A percentile compares a stretch with the other conserved stretches of the same genome.
phyloP scores from a whole-genome alignment of 2,113 vertebrate species.

The Nothocercus nigrocapillus region DNA sequence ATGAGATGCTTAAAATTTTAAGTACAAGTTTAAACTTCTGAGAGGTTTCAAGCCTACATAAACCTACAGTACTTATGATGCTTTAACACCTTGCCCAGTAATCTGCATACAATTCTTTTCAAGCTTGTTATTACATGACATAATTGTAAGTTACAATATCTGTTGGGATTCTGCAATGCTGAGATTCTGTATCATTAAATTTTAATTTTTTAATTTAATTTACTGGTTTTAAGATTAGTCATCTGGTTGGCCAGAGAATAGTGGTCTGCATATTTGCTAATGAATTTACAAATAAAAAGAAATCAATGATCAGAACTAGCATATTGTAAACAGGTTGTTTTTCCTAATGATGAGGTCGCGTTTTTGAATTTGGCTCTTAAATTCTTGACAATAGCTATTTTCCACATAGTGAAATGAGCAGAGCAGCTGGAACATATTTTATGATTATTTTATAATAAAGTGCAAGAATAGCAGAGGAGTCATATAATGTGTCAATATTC shows the following conservation, averaged over 20 bases:
- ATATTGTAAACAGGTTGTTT: not conserved
- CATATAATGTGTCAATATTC: not conserved
- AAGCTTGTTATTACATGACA: not conserved
- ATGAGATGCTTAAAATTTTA: not conserved
- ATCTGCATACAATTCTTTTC: not conserved
- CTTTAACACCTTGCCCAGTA: not conserved
- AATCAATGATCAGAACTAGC: not conserved
- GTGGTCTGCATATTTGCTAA: accelerated
- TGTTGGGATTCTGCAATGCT: not conserved
- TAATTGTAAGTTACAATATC: not conserved
- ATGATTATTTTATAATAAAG: not conserved
- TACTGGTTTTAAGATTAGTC: not conserved
- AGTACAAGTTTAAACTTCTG: not conserved
- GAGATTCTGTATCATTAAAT: not conserved
- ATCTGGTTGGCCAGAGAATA: accelerated
- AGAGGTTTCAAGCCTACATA: not conserved
- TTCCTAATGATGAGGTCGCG: not conserved
- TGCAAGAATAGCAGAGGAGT: not conserved
- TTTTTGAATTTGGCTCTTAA: not conserved
- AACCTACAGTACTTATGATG: not conserved
- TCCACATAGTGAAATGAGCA: not conserved
- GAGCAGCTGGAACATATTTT: not conserved
- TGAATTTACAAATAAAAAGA: not conserved
- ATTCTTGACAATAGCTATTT: not conserved
- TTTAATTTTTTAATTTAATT: not conserved